Evolutionary conservation across 1,140 invertebrate species (phyloP).

Genomic region (Gryon sp.): DNA sequence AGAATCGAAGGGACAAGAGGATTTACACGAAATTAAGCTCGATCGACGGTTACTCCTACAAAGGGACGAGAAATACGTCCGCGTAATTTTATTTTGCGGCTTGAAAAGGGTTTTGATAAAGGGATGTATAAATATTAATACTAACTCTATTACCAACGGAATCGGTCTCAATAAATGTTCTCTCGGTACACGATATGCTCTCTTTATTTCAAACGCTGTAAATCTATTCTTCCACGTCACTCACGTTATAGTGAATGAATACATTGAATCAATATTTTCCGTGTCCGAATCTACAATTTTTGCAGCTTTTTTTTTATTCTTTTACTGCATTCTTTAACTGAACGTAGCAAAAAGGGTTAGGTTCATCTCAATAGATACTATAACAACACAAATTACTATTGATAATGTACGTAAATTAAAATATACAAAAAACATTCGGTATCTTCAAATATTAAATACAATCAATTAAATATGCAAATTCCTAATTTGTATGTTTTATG

Average conservation of each 20-base stretch:
- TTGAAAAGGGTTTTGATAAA: constrained; percentile 48
- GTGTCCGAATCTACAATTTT: constrained; percentile 43
- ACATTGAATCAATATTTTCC: constrained; percentile 59
- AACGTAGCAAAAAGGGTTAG: too few species aligned
- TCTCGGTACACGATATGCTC: constrained; percentile 35
- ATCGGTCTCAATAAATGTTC: constrained; percentile 47
- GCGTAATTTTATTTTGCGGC: constrained; percentile 54
- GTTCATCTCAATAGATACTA: too few species aligned
- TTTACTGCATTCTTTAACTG: constrained; percentile 26
- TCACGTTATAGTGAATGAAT: constrained; percentile 50
- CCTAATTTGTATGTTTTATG: too few species aligned
- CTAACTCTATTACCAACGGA: constrained; percentile 53
- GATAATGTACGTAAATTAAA: too few species aligned
- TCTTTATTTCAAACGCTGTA: constrained; percentile 56
- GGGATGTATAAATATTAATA: constrained; percentile 57
- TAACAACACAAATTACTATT: too few species aligned
- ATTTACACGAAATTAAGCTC: constrained; percentile 51
- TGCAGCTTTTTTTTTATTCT: constrained; percentile 35
- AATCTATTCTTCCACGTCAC: constrained; percentile 52
- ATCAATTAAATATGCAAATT: constrained; percentile 55
- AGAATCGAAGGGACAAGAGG: constrained; percentile 33
- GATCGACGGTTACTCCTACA: constrained; percentile 43
- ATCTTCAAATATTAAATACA: too few species aligned
- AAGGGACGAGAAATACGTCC: constrained; percentile 29
- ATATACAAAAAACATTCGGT: too few species aligned